phyloP scores from a whole-genome alignment of 2,113 vertebrate species.

The Nycticryphes semicollaris region DNA sequence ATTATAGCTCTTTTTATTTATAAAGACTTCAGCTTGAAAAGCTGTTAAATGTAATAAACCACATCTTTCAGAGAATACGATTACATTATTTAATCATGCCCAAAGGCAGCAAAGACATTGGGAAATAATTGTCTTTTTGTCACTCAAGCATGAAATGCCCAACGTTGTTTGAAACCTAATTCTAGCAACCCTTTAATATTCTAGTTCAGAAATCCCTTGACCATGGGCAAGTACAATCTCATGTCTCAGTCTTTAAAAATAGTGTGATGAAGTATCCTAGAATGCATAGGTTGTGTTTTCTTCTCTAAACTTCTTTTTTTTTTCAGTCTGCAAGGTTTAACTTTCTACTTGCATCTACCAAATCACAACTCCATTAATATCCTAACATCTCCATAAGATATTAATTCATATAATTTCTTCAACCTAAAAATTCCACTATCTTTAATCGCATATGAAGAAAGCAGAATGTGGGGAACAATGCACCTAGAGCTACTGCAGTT shows the following conservation, averaged over 20 bases:
- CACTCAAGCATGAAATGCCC: constrained; percentile 65
- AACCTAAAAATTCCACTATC: background rate
- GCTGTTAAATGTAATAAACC: constrained; percentile 65
- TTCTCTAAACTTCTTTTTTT: background rate
- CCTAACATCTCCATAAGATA: background rate
- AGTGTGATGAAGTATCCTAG: constrained; percentile 49
- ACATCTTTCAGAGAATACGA: constrained; percentile 51
- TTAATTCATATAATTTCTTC: background rate
- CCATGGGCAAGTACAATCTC: constrained; percentile 52
- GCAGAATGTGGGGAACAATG: background rate
- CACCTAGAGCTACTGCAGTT: background rate
- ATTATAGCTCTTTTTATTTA: constrained; percentile 54
- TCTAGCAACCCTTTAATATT: constrained; percentile 57
- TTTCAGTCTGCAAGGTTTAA: background rate
- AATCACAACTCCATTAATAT: background rate
- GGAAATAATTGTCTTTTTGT: constrained; percentile 65
- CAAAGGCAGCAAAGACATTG: constrained; percentile 52
- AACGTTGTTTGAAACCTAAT: constrained; percentile 63
- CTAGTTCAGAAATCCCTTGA: constrained; percentile 51
- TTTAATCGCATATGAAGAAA: background rate
- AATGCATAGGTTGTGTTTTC: constrained; percentile 34
- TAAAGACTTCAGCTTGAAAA: constrained; percentile 62
- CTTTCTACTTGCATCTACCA: background rate
- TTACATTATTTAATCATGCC: constrained; percentile 70
- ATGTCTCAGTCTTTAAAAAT: constrained; percentile 40